Percentiles rank a stretch among this genome's conserved stretches.
Conservation (phyloP, 2,888 invertebrate genomes). For the Synergus japonicus region DNA sequence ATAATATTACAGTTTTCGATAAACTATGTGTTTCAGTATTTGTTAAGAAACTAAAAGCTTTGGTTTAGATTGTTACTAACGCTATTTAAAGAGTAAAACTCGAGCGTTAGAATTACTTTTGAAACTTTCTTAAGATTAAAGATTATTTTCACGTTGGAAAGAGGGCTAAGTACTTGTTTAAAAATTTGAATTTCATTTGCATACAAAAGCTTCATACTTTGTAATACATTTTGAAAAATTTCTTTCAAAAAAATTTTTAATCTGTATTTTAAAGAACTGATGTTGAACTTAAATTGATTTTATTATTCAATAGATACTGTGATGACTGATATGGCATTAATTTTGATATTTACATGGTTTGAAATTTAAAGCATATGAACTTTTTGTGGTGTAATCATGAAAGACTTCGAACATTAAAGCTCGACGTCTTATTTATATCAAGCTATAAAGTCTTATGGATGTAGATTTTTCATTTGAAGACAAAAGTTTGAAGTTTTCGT, state of each 20-base stretch:
- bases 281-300: no score
- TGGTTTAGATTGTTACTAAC: conserved; percentile 3
- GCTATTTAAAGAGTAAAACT: conserved; percentile 42
- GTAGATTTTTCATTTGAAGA: background rate
- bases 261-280: background rate
- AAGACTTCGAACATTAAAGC: no score
- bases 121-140: conserved; percentile 12
- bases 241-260: background rate
- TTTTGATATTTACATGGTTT: background rate
- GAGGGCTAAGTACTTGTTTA: background rate
- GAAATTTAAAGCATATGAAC: background rate
- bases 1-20: background rate
- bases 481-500: background rate
- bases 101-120: background rate
- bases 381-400: background rate
- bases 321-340: no score
- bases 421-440: no score
- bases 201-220: background rate
- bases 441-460: background rate
- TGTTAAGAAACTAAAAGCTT: background rate
- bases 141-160: conserved; percentile 40
- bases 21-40: background rate
- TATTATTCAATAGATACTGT: no score
- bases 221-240: background rate
- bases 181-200: background rate